Conservation (phyloP, 2,888 invertebrate genomes). For the Dasysyrphus tricinctus region DNA sequence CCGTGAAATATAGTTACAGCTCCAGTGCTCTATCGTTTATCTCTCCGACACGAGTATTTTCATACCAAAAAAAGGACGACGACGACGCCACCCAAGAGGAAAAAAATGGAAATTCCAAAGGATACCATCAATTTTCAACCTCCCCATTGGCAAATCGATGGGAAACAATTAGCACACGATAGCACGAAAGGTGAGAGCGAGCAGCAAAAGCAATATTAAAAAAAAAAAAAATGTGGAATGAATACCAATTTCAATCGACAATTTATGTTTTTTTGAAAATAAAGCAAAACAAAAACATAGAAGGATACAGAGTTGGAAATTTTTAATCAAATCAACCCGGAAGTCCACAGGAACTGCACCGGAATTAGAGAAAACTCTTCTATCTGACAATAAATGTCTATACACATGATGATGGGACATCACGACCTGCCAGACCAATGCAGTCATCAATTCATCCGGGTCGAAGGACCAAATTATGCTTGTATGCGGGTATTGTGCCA, state of each 20-base stretch:
- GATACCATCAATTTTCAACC: conserved; percentile 65
- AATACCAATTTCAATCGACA: conserved; percentile 59
- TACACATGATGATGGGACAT: conserved; percentile 65
- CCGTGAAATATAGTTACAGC: conserved; percentile 47
- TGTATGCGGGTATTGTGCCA: background rate
- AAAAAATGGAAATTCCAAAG: conserved; percentile 49
- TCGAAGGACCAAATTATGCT: conserved; percentile 38
- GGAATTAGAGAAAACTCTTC: conserved; percentile 60
- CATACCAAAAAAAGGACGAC: conserved; percentile 28
- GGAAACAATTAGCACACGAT: conserved; percentile 62
- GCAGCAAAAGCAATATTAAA: background rate
- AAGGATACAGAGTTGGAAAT: conserved; percentile 30
- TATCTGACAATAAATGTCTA: conserved; percentile 45
- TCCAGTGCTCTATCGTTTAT: conserved; percentile 41
- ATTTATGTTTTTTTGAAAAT: conserved; percentile 55
- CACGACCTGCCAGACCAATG: conserved; percentile 62
- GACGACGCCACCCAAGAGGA: background rate
- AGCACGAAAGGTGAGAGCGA: conserved; percentile 9
- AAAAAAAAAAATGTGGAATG: conserved; percentile 17
- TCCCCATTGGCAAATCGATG: conserved; percentile 38
- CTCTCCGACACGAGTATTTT: conserved; percentile 42
- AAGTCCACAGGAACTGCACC: conserved; percentile 65
- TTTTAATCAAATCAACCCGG: conserved; percentile 74
- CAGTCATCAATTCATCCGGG: conserved; percentile 66
- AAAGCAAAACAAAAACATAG: background rate